Evolutionary conservation across 1,140 invertebrate genomes (phyloP).

Genomic region (Brachionus koreanus): DNA sequence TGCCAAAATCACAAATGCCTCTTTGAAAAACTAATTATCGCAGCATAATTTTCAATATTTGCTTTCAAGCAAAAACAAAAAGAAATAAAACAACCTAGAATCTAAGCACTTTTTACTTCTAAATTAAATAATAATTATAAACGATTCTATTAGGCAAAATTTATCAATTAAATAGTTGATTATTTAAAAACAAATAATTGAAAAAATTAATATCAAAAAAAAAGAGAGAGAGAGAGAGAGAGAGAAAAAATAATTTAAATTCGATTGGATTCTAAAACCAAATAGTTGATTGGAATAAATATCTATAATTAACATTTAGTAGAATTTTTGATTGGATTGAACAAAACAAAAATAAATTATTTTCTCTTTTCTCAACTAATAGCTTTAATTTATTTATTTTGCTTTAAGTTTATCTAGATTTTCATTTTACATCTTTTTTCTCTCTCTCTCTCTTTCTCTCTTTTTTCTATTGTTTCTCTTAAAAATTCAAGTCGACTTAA

Average conservation of each 20-base stretch:
- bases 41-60: no score
- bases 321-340: not conserved
- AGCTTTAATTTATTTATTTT: no score
- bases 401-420: not conserved
- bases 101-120: no score
- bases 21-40: no score
- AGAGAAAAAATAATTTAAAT: not conserved
- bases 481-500: not conserved
- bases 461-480: not conserved
- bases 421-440: not conserved
- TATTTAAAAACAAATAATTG: slow-evolving; percentile 1
- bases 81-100: no score
- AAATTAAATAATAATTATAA: no score
- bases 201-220: not conserved
- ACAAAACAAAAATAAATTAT: not conserved
- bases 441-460: not conserved
- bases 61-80: no score
- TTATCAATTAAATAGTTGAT: not conserved
- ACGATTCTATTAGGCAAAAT: no score
- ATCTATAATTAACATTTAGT: not conserved
- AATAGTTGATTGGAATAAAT: not conserved
- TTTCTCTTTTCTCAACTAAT: not conserved
- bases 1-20: no score
- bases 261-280: not conserved
- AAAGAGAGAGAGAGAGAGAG: not conserved